A percentile compares a stretch with the other conserved stretches of the same genome.
These are phyloP conservation scores for Macrophya alboannulata DNA, from an alignment of 2,888 invertebrate species.

Conservation along the genomic window DNA sequence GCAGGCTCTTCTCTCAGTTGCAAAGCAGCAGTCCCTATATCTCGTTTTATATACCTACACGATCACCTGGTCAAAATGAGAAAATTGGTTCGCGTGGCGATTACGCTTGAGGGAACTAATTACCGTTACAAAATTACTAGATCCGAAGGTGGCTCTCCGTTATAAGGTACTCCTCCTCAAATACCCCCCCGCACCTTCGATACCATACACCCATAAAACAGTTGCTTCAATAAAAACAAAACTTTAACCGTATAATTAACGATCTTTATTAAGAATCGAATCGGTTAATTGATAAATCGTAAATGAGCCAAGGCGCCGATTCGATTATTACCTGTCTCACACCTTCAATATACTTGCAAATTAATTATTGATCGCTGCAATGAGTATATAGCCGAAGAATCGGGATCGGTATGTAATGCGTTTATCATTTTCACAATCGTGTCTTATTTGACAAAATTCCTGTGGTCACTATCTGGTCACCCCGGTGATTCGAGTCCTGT, in stretches of 20 bases:
- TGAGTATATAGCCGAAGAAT: background rate
- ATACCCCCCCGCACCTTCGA: background rate
- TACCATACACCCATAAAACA: background rate
- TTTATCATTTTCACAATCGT: slow-evolving; percentile 62
- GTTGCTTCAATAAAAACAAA: background rate
- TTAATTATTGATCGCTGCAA: background rate
- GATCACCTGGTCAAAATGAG: background rate
- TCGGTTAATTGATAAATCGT: slow-evolving; percentile 21
- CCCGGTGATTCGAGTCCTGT: slow-evolving; percentile 60
- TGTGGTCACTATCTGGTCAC: slow-evolving; percentile 66
- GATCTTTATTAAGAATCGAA: slow-evolving; percentile 21
- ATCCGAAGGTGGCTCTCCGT: background rate
- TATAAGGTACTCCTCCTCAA: background rate
- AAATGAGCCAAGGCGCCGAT: slow-evolving; percentile 18
- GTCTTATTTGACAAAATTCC: slow-evolving; percentile 69
- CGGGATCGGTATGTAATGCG: slow-evolving; percentile 15
- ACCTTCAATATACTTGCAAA: background rate
- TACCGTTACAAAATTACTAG: slow-evolving; percentile 22
- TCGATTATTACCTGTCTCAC: background rate
- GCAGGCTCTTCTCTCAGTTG: slow-evolving; percentile 7
- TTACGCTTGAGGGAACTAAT: slow-evolving; percentile 29
- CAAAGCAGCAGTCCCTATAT: background rate
- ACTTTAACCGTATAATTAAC: slow-evolving; percentile 15
- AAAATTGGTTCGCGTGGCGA: slow-evolving; percentile 49
- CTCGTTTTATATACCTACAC: background rate